Evolutionary conservation across 2,113 vertebrate genomes (phyloP).

Genomic region (Trematomus loennbergii): DNA sequence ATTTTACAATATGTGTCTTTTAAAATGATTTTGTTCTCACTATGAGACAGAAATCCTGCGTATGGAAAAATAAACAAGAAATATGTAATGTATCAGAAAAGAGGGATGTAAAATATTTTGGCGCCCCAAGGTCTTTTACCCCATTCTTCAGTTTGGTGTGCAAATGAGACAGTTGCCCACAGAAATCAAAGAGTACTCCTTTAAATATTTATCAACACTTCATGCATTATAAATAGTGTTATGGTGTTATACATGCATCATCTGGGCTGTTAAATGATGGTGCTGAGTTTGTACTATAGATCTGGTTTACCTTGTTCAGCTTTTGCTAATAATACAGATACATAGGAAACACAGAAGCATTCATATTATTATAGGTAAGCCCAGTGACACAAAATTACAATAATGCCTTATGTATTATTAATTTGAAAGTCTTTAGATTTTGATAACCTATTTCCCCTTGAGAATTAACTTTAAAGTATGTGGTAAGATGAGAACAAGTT

Average conservation of each 20-base stretch:
- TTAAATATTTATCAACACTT: slow-evolving; percentile 34
- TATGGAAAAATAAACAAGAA: neutral
- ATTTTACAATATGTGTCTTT: too few relatives aligned
- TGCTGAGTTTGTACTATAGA: slow-evolving; percentile 6
- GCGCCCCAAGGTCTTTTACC: neutral
- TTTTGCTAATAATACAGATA: neutral
- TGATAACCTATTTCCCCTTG: neutral
- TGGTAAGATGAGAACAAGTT: neutral
- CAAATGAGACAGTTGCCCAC: slow-evolving; percentile 22
- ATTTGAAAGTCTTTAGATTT: neutral
- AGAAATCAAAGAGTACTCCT: slow-evolving; percentile 12
- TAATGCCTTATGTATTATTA: neutral
- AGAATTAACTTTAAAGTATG: neutral
- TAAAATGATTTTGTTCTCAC: too few relatives aligned
- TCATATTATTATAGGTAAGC: neutral
- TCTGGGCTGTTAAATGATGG: neutral
- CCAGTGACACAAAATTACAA: neutral
- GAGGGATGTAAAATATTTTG: slow-evolving; percentile 1
- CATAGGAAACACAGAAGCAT: neutral
- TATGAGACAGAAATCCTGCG: too few relatives aligned
- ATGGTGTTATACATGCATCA: slow-evolving; percentile 2
- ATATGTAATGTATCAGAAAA: neutral
- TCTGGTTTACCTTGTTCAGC: neutral
- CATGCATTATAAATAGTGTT: slow-evolving; percentile 37
- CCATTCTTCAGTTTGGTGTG: slow-evolving; percentile 4